Evolutionary conservation across 2,888 invertebrate genomes (phyloP).

Genomic region (Tridacna gigas): DNA sequence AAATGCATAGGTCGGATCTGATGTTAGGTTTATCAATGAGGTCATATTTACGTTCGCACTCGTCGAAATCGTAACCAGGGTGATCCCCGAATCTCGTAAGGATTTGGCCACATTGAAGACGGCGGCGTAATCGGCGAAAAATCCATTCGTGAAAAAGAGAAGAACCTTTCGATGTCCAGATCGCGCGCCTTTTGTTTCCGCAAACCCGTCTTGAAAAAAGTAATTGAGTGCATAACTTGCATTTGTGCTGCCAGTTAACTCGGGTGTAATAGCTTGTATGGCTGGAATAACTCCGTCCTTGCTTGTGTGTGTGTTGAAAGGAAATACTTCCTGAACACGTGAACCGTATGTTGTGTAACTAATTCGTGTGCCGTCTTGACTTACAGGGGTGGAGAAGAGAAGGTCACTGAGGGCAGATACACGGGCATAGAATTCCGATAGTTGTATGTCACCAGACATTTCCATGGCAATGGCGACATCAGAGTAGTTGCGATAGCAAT

Average conservation of each 20-base stretch:
- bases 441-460: slow-evolving; percentile 1
- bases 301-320: slow-evolving; percentile 8
- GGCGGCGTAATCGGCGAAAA: not conserved
- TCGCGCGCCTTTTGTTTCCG: slow-evolving; percentile 9
- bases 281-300: not conserved
- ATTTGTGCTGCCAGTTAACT: not conserved
- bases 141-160: slow-evolving; percentile 13
- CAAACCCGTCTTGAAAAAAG: not conserved
- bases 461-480: slow-evolving; percentile 31
- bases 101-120: not conserved
- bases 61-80: slow-evolving; percentile 12
- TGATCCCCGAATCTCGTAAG: slow-evolving; percentile 7
- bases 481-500: slow-evolving; percentile 12
- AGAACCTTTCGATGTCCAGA: slow-evolving; percentile 16
- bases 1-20: slow-evolving; percentile 23
- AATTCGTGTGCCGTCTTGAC: slow-evolving; percentile 11
- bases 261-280: not conserved
- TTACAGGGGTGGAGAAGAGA: not conserved
- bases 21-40: slow-evolving; percentile 4
- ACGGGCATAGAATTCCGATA: not conserved
- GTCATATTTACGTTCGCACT: slow-evolving; percentile 6
- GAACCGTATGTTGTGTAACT: slow-evolving; percentile 16
- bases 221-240: slow-evolving; percentile 7
- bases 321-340: slow-evolving; percentile 4
- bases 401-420: slow-evolving; percentile 4